Evolutionary conservation across 1,140 invertebrate species (phyloP).

Genomic region (Euwallacea fornicatus): DNA sequence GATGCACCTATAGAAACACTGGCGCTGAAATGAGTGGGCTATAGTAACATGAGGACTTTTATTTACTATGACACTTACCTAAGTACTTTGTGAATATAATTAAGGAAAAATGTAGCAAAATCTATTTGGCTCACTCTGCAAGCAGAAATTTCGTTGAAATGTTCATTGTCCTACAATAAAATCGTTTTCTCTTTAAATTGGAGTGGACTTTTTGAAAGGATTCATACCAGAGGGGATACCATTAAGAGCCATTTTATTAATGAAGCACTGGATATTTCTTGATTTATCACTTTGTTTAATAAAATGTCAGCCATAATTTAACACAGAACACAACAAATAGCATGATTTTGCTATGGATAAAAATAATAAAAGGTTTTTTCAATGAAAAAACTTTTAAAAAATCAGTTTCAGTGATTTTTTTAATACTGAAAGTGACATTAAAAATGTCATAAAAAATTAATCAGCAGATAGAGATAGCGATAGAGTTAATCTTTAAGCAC

Average conservation of each 20-base stretch:
- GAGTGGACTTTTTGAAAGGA: neutral
- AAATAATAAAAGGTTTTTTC: too few species aligned
- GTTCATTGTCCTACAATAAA: conserved; percentile 22
- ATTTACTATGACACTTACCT: conserved; percentile 37
- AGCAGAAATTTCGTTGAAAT: conserved; percentile 26
- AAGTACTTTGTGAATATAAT: conserved; percentile 49
- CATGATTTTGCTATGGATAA: too few species aligned
- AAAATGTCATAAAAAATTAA: too few species aligned
- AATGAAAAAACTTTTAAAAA: too few species aligned
- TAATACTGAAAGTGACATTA: too few species aligned
- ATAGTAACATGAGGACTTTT: conserved; percentile 5
- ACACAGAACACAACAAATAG: too few species aligned
- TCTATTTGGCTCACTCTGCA: conserved; percentile 43
- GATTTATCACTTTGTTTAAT: conserved; percentile 29
- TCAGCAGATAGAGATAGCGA: too few species aligned
- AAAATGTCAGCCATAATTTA: conserved; percentile 19
- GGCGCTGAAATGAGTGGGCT: conserved; percentile 3
- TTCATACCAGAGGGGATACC: neutral
- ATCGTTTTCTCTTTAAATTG: neutral
- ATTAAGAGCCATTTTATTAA: conserved; percentile 24
- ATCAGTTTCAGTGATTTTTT: too few species aligned
- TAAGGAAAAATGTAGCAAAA: conserved; percentile 50
- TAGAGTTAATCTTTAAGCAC: too few species aligned
- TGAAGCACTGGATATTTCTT: conserved; percentile 13
- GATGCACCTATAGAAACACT: conserved; percentile 29